Percentiles rank a stretch among this genome's conserved stretches.
Evolutionary conservation across 2,113 vertebrate genomes (phyloP).

Genomic region (Riparia riparia): DNA sequence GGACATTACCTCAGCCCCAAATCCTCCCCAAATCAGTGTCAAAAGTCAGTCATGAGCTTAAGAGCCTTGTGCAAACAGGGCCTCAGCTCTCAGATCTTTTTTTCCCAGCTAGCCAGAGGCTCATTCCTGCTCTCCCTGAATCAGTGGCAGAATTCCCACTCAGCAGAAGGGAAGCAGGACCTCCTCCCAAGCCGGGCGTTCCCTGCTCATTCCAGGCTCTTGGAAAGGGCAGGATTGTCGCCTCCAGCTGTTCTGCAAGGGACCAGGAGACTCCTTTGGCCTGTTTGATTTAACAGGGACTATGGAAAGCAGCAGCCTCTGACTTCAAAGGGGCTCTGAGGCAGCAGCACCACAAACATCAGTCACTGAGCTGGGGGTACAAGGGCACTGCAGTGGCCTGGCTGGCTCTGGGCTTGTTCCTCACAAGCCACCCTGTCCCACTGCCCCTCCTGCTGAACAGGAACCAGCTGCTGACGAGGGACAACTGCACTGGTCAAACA

Average conservation of each 20-base stretch:
- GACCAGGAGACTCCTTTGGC: background rate
- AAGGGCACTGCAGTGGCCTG: background rate
- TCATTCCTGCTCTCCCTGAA: constrained; percentile 17
- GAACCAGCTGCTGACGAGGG: background rate
- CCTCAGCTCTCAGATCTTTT: background rate
- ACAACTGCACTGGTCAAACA: background rate
- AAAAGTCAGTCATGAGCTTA: background rate
- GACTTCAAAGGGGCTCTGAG: constrained; percentile 28
- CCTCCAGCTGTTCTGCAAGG: background rate
- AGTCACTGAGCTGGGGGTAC: background rate
- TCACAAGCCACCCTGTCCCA: background rate
- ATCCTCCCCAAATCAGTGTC: background rate
- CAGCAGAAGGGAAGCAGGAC: background rate
- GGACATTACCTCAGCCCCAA: background rate
- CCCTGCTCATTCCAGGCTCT: background rate
- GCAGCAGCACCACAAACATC: background rate
- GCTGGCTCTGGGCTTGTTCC: background rate
- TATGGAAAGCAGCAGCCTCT: background rate
- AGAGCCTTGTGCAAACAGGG: background rate
- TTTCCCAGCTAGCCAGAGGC: constrained; percentile 16
- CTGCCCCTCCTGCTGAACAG: background rate
- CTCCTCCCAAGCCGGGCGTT: background rate
- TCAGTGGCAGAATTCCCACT: background rate
- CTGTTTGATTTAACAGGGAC: background rate
- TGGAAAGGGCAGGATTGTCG: background rate